Percentiles rank a stretch among this genome's conserved stretches.
phyloP scores from a whole-genome alignment of 2,797 vertebrate genomes.

The Furcifer pardalis region DNA sequence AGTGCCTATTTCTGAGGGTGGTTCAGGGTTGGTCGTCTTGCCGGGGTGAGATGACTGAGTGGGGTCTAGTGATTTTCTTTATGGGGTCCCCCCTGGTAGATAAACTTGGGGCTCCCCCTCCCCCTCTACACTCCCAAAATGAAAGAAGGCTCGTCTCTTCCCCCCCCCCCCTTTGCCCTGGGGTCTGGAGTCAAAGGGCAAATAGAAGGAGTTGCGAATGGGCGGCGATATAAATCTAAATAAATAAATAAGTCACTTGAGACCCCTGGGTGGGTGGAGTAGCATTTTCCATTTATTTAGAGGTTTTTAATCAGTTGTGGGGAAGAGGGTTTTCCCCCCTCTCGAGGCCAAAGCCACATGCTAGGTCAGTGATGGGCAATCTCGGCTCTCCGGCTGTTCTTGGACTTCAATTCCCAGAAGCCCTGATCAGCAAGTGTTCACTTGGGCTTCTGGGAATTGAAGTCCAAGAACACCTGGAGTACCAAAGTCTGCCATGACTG shows the following conservation, averaged over 20 bases:
- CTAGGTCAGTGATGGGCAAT: too few species aligned
- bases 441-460: too few species aligned
- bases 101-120: background rate
- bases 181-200: background rate
- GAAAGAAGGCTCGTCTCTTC: constrained; percentile 4
- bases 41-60: background rate
- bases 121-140: background rate
- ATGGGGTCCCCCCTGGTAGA: too few species aligned
- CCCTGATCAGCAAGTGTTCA: too few species aligned
- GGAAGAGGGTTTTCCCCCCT: background rate
- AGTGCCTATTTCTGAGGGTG: background rate
- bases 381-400: too few species aligned
- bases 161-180: background rate
- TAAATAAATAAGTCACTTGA: background rate
- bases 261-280: background rate
- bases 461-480: too few species aligned
- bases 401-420: too few species aligned
- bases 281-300: background rate
- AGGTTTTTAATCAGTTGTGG: background rate
- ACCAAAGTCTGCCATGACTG: too few species aligned
- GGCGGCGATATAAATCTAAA: too few species aligned
- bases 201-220: too few species aligned
- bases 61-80: too few species aligned
- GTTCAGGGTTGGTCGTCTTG: background rate
- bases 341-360: background rate